phyloP scores from a whole-genome alignment of 2,888 invertebrate species.

The Liopterus haemorrhoidalis region DNA sequence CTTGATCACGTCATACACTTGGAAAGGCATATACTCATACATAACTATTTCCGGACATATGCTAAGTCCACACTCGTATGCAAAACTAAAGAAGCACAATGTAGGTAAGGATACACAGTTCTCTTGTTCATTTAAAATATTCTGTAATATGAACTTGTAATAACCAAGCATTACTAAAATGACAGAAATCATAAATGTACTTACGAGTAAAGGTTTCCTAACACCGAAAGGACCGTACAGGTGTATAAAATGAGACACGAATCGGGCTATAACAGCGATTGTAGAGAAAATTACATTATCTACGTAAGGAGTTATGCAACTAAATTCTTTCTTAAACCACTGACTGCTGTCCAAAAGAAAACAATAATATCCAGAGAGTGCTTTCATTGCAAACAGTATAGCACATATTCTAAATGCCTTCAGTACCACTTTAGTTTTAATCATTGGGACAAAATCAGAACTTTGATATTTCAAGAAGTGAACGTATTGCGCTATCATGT shows the following conservation, averaged over 20 bases:
- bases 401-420: slow-evolving; percentile 33
- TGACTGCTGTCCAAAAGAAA: slow-evolving; percentile 32
- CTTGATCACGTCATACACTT: slow-evolving; percentile 32
- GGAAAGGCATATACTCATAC: slow-evolving; percentile 35
- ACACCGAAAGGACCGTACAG: slow-evolving; percentile 30
- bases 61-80: slow-evolving; percentile 34
- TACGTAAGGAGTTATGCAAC: neutral
- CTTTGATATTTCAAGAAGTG: slow-evolving; percentile 30
- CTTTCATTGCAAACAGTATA: slow-evolving; percentile 31
- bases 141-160: slow-evolving; percentile 9
- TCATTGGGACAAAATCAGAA: slow-evolving; percentile 32
- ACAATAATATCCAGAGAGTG: slow-evolving; percentile 33
- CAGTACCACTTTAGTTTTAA: slow-evolving; percentile 34
- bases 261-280: slow-evolving; percentile 29
- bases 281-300: slow-evolving; percentile 31
- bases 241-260: slow-evolving; percentile 29
- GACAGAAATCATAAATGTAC: slow-evolving; percentile 24
- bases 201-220: slow-evolving; percentile 34
- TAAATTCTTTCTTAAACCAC: neutral
- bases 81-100: slow-evolving; percentile 29
- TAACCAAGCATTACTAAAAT: slow-evolving; percentile 16
- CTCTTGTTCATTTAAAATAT: neutral
- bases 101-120: slow-evolving; percentile 29
- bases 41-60: slow-evolving; percentile 32
- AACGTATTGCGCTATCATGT: slow-evolving; percentile 32